Conservation (phyloP, 53 echinoderm and acorn worm genomes). For the Arbacia lixula region DNA sequence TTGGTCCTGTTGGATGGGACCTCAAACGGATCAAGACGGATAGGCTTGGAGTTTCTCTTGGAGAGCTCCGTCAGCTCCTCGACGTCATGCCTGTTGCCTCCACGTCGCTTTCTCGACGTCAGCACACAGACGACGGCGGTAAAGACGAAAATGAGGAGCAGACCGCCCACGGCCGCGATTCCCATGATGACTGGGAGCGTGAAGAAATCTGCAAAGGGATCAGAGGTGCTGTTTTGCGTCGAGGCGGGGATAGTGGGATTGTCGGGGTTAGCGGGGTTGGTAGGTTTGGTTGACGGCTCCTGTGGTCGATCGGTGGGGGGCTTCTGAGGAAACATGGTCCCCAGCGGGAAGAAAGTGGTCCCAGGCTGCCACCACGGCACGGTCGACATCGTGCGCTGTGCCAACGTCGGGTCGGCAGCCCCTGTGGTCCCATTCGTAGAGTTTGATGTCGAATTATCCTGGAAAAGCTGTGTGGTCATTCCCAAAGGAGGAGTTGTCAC, state of each 20-base stretch:
- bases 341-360: conserved; percentile 8
- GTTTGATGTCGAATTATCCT: too few species aligned
- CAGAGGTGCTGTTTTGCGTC: not conserved
- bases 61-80: conserved; percentile 39
- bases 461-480: not conserved
- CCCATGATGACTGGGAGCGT: conserved; percentile 36
- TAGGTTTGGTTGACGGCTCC: not conserved
- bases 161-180: conserved; percentile 31
- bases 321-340: conserved; percentile 11
- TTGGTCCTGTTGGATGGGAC: conserved; percentile 1
- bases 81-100: conserved; percentile 23
- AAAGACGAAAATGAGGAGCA: conserved; percentile 24
- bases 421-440: not conserved
- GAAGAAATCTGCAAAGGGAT: conserved; percentile 11
- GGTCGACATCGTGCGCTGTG: not conserved
- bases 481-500: not conserved
- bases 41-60: conserved; percentile 35
- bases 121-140: conserved; percentile 32
- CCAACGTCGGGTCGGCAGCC: not conserved
- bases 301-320: not conserved
- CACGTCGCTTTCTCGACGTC: conserved; percentile 42
- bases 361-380: conserved; percentile 18
- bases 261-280: too few species aligned
- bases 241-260: not conserved
- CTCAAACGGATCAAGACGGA: conserved; percentile 39